Evolutionary conservation across 2,888 invertebrate species (phyloP).

Genomic region (Aphelenchoides bicaudatus): DNA sequence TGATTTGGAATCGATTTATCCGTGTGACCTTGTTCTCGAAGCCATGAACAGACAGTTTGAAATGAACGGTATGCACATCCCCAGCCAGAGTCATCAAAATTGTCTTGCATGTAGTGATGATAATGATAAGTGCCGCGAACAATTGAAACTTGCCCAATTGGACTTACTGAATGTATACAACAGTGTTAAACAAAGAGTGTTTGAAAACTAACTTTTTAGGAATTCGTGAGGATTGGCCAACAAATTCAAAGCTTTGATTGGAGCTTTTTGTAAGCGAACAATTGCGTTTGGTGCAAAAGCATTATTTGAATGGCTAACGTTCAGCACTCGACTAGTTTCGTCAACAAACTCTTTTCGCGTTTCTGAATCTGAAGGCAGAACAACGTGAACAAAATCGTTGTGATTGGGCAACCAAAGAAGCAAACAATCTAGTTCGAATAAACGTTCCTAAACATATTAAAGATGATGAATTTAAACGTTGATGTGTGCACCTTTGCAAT

Average conservation of each 20-base stretch:
- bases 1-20: conserved; percentile 75
- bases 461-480: not conserved
- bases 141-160: conserved; percentile 54
- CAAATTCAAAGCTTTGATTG: conserved; percentile 11
- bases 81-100: conserved; percentile 91
- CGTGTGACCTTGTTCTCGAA: conserved; percentile 79
- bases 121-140: conserved; percentile 84
- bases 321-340: not conserved
- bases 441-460: not conserved
- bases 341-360: conserved; percentile 5
- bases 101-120: conserved; percentile 93
- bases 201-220: conserved; percentile 24
- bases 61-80: conserved; percentile 96
- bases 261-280: not conserved
- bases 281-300: not conserved
- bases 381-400: not conserved
- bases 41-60: conserved; percentile 95
- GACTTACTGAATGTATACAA: conserved; percentile 36
- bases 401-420: not conserved
- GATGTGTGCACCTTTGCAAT: conserved; percentile 1
- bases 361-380: not conserved
- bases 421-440: conserved; percentile 6
- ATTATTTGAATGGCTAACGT: not conserved
- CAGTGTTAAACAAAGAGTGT: not conserved
- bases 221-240: conserved; percentile 26